Base-by-base conservation (phyloP, 1,140 invertebrate species). In the Hirudo medicinalis region DNA sequence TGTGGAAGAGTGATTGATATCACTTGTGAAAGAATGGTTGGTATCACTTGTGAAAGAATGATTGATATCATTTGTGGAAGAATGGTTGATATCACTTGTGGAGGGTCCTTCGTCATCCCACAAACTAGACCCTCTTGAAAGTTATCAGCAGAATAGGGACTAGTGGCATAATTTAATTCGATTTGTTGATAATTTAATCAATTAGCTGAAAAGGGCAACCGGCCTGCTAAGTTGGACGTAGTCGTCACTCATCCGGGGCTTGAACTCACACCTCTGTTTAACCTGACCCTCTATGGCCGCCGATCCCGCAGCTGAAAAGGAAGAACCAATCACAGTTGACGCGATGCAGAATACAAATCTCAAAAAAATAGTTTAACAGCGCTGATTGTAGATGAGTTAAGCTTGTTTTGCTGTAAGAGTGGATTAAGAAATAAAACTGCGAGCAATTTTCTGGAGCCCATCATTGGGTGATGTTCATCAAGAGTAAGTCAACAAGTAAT, bases 221-320 rank as follows among this genome's bases (percentile, higher is more conserved):
- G 15, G 29, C 67, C 40, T 68, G 69, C 53, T 40, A 15, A 70
- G 40, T 53, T 70, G 32, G 19, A 70, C 53, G 69, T 70, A 70
- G 5, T 36, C 22, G 5, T 53, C 36, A 25, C 53, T 54, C n/a
- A 70, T 70, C n/a, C 43, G 15, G 5, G 69, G 69, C n/a, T 49
- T 36, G 53, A 36, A 70, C 69, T 70, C 69, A 17, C 32, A 36
- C 43, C 69, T 36, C n/a, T 70, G 69, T 6, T 53, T 54, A 9
- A 70, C 69, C 53, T 53, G 40, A 0, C 69, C 69, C 25, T 70
- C 69, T 22, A 70, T 25, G 36, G 32, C 32, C 2, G 49, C 69
- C 54, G 32, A 27, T n/a, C 69, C 69, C 8, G 32, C 69, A 63
- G 57, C 57, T 63, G 57, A 25, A 63, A 32, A 63, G 29, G 29